Conservation (phyloP, 2,113 vertebrate genomes). For the Globicephala melas region DNA sequence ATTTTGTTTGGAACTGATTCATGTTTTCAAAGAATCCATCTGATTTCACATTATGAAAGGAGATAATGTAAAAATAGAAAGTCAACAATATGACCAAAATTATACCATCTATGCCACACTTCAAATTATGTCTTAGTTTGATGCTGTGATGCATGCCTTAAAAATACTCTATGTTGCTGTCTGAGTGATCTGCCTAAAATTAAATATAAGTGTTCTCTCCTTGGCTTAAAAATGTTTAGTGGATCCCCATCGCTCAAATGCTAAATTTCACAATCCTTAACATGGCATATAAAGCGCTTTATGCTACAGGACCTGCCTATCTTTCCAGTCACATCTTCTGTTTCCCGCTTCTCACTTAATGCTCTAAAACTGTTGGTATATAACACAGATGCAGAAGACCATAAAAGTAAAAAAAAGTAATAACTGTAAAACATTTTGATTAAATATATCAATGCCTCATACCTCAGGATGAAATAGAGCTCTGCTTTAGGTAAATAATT, state of each 20-base stretch:
- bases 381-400: neutral
- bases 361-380: neutral
- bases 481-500: slow-evolving; percentile 40
- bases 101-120: neutral
- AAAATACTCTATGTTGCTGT: neutral
- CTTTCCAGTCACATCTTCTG: neutral
- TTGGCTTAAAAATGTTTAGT: neutral
- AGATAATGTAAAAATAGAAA: neutral
- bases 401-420: neutral
- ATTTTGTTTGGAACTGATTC: neutral
- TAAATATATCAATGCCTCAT: neutral
- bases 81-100: neutral
- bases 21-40: neutral
- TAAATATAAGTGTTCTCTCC: neutral
- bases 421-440: slow-evolving; percentile 22
- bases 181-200: neutral
- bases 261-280: neutral
- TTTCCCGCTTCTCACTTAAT: neutral
- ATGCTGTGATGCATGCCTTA: neutral
- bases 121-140: neutral
- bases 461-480: neutral
- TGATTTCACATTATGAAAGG: neutral
- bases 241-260: neutral
- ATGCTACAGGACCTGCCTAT: neutral
- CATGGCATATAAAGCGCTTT: neutral